phyloP scores from a whole-genome alignment of 2,113 vertebrate species.

The Crotalus horridus region DNA sequence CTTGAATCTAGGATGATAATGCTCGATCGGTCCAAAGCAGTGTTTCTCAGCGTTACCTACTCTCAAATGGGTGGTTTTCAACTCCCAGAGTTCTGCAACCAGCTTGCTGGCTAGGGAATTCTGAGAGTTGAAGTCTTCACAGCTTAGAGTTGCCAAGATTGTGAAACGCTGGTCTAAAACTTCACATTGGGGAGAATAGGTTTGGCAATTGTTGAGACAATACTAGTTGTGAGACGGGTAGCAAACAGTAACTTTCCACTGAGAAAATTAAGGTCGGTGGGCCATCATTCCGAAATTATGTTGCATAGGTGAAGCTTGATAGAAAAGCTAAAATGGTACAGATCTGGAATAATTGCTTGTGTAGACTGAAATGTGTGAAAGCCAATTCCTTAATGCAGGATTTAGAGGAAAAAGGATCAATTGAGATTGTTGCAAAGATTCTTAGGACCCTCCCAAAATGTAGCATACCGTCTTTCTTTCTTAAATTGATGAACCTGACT shows the following conservation, averaged over 20 bases:
- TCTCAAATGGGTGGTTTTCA: background rate
- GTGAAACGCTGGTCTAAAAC: background rate
- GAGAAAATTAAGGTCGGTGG: background rate
- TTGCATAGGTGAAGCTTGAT: background rate
- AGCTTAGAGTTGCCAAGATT: background rate
- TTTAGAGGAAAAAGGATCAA: background rate
- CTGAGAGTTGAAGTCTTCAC: background rate
- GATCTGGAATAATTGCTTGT: background rate
- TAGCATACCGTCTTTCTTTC: background rate
- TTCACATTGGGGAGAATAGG: background rate
- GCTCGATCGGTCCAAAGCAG: background rate
- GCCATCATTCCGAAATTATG: background rate
- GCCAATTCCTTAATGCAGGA: background rate
- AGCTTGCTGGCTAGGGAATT: background rate
- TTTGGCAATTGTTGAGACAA: background rate
- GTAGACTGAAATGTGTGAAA: background rate
- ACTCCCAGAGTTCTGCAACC: background rate
- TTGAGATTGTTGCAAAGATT: background rate
- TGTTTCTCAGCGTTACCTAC: background rate
- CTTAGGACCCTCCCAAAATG: background rate
- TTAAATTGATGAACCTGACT: background rate
- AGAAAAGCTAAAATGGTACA: background rate
- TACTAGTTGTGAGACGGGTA: background rate
- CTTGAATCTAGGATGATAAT: background rate
- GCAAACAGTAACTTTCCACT: background rate